Conservation (phyloP, 2,888 invertebrate species). For the Drosophila paranaensis region DNA sequence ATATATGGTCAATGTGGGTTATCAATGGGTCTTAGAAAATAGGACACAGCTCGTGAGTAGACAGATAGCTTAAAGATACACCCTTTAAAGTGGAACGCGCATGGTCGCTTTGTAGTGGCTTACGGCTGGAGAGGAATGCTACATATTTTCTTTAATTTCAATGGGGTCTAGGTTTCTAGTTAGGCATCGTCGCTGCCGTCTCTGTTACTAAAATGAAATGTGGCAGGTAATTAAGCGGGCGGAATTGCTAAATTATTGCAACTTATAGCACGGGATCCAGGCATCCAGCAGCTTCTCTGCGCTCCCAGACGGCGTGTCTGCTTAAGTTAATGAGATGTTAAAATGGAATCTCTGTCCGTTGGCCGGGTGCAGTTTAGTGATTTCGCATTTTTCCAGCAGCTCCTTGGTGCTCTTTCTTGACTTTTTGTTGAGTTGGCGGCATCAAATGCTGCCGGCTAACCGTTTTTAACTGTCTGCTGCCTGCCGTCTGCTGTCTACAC, state of each 20-base stretch:
- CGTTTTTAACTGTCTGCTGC: conserved; percentile 27
- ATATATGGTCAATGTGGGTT: not conserved
- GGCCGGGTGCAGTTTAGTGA: conserved; percentile 28
- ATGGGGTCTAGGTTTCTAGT: conserved; percentile 18
- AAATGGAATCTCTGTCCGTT: conserved; percentile 76
- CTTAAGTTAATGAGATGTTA: conserved; percentile 83
- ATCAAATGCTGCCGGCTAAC: conserved; percentile 34
- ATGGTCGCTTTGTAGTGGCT: not conserved
- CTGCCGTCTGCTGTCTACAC: conserved; percentile 44
- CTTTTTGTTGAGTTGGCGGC: conserved; percentile 32
- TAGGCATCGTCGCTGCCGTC: conserved; percentile 29
- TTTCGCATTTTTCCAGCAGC: conserved; percentile 20
- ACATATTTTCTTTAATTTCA: conserved; percentile 38
- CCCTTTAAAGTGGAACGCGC: not conserved
- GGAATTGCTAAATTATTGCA: conserved; percentile 84
- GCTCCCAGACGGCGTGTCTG: conserved; percentile 51
- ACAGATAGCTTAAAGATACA: not conserved
- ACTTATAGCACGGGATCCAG: conserved; percentile 49
- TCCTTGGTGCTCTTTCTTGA: conserved; percentile 27
- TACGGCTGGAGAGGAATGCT: not conserved
- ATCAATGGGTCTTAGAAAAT: not conserved
- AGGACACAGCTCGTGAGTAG: not conserved
- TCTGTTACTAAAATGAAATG: conserved; percentile 81
- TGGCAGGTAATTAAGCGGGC: conserved; percentile 84
- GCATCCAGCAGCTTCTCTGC: conserved; percentile 11